phyloP scores from a whole-genome alignment of 2,888 invertebrate genomes.

The Alcis repandata region DNA sequence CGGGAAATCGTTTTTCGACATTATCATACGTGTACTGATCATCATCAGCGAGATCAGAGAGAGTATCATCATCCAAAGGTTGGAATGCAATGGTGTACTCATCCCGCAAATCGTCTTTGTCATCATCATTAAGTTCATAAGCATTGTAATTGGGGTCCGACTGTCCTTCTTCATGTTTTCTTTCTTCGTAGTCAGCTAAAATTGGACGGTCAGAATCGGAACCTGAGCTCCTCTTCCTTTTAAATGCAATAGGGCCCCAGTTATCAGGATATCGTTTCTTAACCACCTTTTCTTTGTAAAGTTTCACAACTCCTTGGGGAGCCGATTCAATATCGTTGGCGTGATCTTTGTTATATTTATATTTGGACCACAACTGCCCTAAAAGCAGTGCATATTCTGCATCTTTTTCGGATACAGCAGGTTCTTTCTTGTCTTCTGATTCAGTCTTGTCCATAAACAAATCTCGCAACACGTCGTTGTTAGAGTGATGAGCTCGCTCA shows the following conservation, averaged over 20 bases:
- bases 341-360: slow-evolving; percentile 79
- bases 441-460: slow-evolving; percentile 74
- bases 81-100: slow-evolving; percentile 83
- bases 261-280: slow-evolving; percentile 79
- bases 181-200: slow-evolving; percentile 66
- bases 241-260: slow-evolving; percentile 85
- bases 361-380: slow-evolving; percentile 86
- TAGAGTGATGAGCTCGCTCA: slow-evolving; percentile 75
- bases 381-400: slow-evolving; percentile 85
- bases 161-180: slow-evolving; percentile 59
- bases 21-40: slow-evolving; percentile 76
- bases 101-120: slow-evolving; percentile 78
- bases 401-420: slow-evolving; percentile 73
- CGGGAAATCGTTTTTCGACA: slow-evolving; percentile 88
- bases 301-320: slow-evolving; percentile 78
- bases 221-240: slow-evolving; percentile 80
- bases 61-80: slow-evolving; percentile 77
- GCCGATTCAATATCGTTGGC: slow-evolving; percentile 65
- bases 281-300: slow-evolving; percentile 80
- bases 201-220: slow-evolving; percentile 61
- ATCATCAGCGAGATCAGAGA: slow-evolving; percentile 74
- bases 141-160: slow-evolving; percentile 69
- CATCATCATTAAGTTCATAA: slow-evolving; percentile 72
- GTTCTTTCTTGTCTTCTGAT: slow-evolving; percentile 65
- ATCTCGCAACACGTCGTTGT: slow-evolving; percentile 76